phyloP scores from a whole-genome alignment of 53 echinoderm and acorn worm genomes.

The Luidia sarsii region DNA sequence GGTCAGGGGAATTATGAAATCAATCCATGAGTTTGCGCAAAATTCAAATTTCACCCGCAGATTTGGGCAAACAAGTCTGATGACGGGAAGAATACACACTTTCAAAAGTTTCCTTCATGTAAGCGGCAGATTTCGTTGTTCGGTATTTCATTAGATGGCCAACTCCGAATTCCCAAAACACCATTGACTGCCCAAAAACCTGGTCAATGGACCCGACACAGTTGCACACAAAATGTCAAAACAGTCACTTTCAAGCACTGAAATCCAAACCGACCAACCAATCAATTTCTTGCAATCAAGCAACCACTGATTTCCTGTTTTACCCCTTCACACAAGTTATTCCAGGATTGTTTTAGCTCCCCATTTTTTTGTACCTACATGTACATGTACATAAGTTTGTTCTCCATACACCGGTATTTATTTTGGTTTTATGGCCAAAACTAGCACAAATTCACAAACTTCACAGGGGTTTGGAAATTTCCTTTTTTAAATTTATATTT shows the following conservation, averaged over 20 bases:
- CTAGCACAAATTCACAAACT: too few species aligned
- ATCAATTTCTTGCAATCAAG: too few species aligned
- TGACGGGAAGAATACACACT: not conserved
- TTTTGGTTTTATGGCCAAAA: too few species aligned
- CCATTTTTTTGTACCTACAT: too few species aligned
- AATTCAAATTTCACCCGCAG: conserved; percentile 14
- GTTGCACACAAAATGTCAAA: not conserved
- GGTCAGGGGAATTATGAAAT: conserved; percentile 3
- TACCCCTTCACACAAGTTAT: too few species aligned
- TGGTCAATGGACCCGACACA: conserved; percentile 10
- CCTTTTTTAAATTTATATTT: too few species aligned
- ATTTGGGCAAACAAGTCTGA: conserved; percentile 4
- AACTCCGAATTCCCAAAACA: not conserved
- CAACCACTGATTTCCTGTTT: too few species aligned
- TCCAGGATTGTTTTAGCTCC: too few species aligned
- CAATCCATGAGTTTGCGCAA: not conserved
- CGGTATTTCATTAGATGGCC: not conserved
- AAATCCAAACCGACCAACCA: too few species aligned
- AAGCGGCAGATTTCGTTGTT: not conserved
- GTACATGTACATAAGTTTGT: too few species aligned
- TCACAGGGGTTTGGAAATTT: too few species aligned
- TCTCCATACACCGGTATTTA: too few species aligned
- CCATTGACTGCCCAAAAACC: conserved; percentile 23
- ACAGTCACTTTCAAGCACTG: not conserved
- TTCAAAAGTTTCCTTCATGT: conserved; percentile 10